Base-by-base conservation (phyloP, 1,140 invertebrate genomes). In the Brachionus koreanus region DNA sequence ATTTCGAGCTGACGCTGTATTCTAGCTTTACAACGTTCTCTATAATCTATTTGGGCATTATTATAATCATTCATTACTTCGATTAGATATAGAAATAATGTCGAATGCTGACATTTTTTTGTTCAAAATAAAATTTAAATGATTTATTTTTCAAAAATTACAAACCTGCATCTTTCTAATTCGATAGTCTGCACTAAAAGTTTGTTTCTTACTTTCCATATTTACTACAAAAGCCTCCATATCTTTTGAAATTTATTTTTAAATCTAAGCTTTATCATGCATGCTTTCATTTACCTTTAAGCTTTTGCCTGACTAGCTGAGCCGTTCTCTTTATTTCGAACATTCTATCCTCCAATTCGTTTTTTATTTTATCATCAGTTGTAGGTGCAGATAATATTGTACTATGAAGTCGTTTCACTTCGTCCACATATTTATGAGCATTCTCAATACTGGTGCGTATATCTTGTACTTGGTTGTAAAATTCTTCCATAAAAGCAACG, bases 361-460 rank as follows among this genome's bases (percentile, higher is more conserved):
- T 95, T 91, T 98, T 98, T 88, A 96, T 95, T 91, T 98, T 98
- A 90, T 98, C 96, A 92, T 98, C 97, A 86, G 96, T 97, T 87
- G 97, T 95, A 83, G 97, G 97, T 84, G 96, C 96, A 85, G 96
- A 97, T 85, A 99, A 91, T 86, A 99, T 98, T 88, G 94, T 93
- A 90, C 95, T 98, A 90, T 99, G 97, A 91, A 98, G 98, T 91
- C 97, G 98, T 92, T 98, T 99, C 37, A 99, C 97, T 90, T 98
- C 96, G 88, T 99, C 96, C 63, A 99, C 96, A 92, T 98, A 98
- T 85, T 93, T 93, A 88, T 97, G 95, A 88, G 99, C 98, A 91
- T 96, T 97, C 89, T 99, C 96, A 91, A 99, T 97, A 94, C 97
- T 98, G 89, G 95, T 95, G 84, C 96, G 92, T 89, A 99, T 98